Conservation (phyloP, 2,797 vertebrate species). For the Hozukius guyotensis region DNA sequence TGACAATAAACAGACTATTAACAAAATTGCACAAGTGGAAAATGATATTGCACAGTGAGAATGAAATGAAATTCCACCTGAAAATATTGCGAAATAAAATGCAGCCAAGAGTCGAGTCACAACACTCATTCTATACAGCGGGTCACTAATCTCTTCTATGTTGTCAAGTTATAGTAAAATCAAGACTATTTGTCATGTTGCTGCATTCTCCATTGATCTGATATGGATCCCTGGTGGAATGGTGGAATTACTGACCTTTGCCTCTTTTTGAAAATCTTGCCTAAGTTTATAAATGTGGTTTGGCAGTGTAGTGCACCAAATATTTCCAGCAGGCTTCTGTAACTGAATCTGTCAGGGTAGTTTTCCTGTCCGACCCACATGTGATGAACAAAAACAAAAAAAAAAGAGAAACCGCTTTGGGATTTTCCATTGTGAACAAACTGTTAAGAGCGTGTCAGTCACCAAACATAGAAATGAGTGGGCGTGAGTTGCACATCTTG, state of each 20-base stretch:
- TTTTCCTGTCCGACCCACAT: conserved; percentile 15
- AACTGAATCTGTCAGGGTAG: not conserved
- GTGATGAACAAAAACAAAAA: not conserved
- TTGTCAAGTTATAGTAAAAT: not conserved
- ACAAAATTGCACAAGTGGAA: too few species aligned
- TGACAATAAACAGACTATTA: too few species aligned
- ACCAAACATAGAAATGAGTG: not conserved
- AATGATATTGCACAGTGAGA: too few species aligned
- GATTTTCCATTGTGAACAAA: conserved; percentile 45
- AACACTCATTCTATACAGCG: not conserved
- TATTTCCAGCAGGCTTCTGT: not conserved
- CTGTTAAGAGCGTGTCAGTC: not conserved
- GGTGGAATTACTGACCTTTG: not conserved
- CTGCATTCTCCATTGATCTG: not conserved
- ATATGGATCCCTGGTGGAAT: not conserved
- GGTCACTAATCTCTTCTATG: not conserved
- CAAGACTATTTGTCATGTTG: not conserved
- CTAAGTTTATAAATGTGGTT: not conserved
- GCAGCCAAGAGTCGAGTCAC: not conserved
- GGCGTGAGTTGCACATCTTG: not conserved
- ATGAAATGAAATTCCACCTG: too few species aligned
- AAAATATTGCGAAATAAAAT: not conserved
- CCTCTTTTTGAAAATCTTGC: not conserved
- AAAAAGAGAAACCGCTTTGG: not conserved
- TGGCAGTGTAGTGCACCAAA: not conserved